A percentile compares a stretch with the other conserved stretches of the same genome.
Conservation (phyloP, 2,113 vertebrate genomes). For the Peromyscus californicus region DNA sequence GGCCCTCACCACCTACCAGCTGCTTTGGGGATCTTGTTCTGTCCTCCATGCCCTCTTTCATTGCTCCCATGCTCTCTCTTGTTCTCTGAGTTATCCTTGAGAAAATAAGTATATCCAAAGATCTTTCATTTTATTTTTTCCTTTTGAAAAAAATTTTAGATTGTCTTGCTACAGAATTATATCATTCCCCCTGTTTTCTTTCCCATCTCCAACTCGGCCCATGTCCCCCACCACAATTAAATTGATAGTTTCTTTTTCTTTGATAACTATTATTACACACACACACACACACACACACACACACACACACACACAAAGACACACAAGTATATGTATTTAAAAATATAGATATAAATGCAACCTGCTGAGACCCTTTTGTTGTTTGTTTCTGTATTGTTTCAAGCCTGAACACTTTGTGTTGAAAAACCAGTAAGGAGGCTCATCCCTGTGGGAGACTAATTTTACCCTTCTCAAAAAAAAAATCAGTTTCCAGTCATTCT, state of each 20-base stretch:
- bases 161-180: background rate
- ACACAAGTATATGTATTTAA: no score
- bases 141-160: background rate
- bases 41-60: background rate
- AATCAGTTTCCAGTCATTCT: background rate
- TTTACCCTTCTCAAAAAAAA: background rate
- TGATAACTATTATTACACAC: background rate
- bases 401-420: background rate
- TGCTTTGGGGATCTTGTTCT: background rate
- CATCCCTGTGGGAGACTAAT: background rate
- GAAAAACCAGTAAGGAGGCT: background rate
- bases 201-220: background rate
- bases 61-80: rapidly evolving
- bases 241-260: background rate
- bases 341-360: background rate
- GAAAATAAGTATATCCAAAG: background rate
- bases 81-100: background rate
- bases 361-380: background rate
- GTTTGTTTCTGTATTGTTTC: background rate
- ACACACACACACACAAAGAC: background rate
- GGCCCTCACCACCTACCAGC: background rate
- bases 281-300: background rate
- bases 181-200: background rate
- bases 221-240: background rate
- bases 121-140: background rate